phyloP scores from a whole-genome alignment of 1,140 invertebrate species.

The Tetramorium parvispinum region DNA sequence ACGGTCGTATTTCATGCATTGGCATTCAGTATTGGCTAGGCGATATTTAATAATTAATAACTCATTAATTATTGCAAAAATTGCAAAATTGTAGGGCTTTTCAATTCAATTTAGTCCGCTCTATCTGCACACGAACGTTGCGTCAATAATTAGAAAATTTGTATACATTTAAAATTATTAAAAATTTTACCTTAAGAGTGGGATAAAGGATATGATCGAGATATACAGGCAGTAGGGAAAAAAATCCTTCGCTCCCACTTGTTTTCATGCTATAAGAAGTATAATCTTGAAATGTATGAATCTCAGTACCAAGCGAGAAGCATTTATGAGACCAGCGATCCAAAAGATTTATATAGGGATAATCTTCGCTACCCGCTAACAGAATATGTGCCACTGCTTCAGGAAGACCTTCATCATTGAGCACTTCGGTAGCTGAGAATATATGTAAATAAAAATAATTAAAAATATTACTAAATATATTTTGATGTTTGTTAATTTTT shows the following conservation, averaged over 20 bases:
- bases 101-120: too few species aligned
- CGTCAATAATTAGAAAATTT: too few species aligned
- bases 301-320: slow-evolving; percentile 96
- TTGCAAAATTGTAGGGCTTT: too few species aligned
- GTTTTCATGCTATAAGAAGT: slow-evolving; percentile 96
- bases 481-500: too few species aligned
- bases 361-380: slow-evolving; percentile 95
- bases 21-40: too few species aligned
- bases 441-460: background rate
- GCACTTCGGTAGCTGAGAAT: slow-evolving; percentile 93
- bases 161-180: background rate
- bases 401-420: slow-evolving; percentile 96
- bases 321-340: slow-evolving; percentile 96
- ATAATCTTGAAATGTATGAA: slow-evolving; percentile 93
- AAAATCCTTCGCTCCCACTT: slow-evolving; percentile 94
- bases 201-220: slow-evolving; percentile 96
- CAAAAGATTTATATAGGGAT: slow-evolving; percentile 95
- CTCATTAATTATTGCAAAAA: too few species aligned
- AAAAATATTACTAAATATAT: too few species aligned
- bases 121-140: too few species aligned
- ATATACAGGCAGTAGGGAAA: slow-evolving; percentile 95
- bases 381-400: slow-evolving; percentile 97
- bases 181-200: slow-evolving; percentile 89
- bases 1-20: too few species aligned
- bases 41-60: too few species aligned